Base-by-base conservation (phyloP, 2,113 vertebrate genomes). In the Bujurquina vittata region DNA sequence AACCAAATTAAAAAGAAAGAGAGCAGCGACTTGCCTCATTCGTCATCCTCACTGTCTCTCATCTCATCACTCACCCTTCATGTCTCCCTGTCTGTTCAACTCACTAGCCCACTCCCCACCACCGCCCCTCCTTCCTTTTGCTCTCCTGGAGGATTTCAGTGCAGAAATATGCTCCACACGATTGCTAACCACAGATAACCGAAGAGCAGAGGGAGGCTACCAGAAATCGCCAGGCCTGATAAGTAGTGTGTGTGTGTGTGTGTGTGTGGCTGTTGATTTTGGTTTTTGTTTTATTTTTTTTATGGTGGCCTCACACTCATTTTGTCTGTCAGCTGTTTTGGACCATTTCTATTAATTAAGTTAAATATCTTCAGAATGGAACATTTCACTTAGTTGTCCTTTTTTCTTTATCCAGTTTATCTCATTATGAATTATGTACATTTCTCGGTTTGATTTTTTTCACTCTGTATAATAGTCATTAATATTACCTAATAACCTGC, bases 151-250 rank as follows among this genome's bases (percentile, higher is more conserved):
- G 67, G 57, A 77, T 85, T 77, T 75, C 43, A 72, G 61, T 83
- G 87, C 85, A 84, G 94, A 97, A 97, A 97, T 97, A 94, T 96
- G 93, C 96, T 96, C 87, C 97, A 97, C 90, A 97, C 97, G 96
- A 95, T 79, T 75, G 5, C 3, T 89, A 87, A 93, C 85, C 80
- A 83, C 81, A 87, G 69, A 61, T 77, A 89, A 77, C 22, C 77
- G 72, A 87, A 91, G 46, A 60, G 77, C 81, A 79, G 75, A 33
- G 63, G 20, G 52, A 65, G 75, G 77, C 63, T 37, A 74, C 69
- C 40, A 72, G 55, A 76, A 82, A 80, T 87, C 56, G 86, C 46
- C 58, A 59, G 57, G 46, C 29, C 80, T 88, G 46, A 88, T 86
- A 63, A 81, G 80, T 81, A 79, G 22, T 79, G 57, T 55, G 43